These are phyloP conservation scores for Bothrops jararaca DNA, from an alignment of 2,113 vertebrate genomes.

Conservation along the genomic window DNA sequence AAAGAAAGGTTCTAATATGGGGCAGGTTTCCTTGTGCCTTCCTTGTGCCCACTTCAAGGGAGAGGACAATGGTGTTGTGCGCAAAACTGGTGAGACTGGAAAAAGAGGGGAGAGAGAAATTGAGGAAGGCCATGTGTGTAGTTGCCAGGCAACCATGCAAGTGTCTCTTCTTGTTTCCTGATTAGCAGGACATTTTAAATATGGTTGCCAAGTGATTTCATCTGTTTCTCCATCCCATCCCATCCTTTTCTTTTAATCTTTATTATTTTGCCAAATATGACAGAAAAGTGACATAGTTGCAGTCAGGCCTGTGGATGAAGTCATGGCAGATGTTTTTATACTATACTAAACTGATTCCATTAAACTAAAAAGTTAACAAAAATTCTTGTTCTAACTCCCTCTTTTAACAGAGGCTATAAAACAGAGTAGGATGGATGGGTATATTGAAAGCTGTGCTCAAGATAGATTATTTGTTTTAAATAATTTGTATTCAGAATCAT, in stretches of 20 bases:
- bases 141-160: not conserved
- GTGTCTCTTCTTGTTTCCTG: conserved; percentile 2
- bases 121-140: not conserved
- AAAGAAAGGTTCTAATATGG: not conserved
- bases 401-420: not conserved
- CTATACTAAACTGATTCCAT: not conserved
- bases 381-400: not conserved
- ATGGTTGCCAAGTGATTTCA: not conserved
- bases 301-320: not conserved
- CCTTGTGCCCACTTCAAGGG: not conserved
- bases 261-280: not conserved
- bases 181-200: conserved; percentile 7
- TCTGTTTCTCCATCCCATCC: too few species aligned
- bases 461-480: not conserved
- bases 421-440: not conserved
- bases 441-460: not conserved
- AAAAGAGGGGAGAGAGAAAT: not conserved
- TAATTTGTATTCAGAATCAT: not conserved
- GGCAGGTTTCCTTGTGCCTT: not conserved
- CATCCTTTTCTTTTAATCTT: not conserved
- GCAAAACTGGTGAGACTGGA: rapidly evolving
- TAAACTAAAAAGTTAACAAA: not conserved
- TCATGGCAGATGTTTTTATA: not conserved
- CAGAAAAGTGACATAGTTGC: not conserved
- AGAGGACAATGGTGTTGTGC: rapidly evolving